These are phyloP conservation scores for Percopsis omiscomaycus DNA, from an alignment of 2,797 vertebrate genomes.

Conservation along the genomic window DNA sequence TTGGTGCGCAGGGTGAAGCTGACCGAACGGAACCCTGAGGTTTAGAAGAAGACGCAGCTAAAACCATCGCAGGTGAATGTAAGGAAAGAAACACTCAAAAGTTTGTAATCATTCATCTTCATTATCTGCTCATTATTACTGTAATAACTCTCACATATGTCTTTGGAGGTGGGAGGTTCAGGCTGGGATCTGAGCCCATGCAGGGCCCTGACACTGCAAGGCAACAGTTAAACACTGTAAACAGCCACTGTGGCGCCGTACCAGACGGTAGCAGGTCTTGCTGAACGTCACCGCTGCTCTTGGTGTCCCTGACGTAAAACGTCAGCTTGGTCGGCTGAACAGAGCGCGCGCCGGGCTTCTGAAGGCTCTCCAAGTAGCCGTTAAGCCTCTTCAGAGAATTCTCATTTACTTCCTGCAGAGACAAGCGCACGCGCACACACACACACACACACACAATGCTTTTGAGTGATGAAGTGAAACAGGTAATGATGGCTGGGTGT, in stretches of 20 bases:
- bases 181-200: no score
- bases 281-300: constrained; percentile 60
- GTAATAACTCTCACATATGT: no score
- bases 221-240: not conserved
- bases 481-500: no score
- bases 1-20: constrained; percentile 87
- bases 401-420: constrained; percentile 91
- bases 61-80: no score
- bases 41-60: constrained; percentile 14
- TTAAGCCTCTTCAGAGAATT: constrained; percentile 94
- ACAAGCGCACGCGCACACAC: not conserved
- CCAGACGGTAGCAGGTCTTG: constrained; percentile 70
- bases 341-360: constrained; percentile 82
- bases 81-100: no score
- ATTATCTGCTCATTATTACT: no score
- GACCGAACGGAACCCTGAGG: constrained; percentile 88
- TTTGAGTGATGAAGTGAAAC: not conserved
- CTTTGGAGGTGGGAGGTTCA: no score
- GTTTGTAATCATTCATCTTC: no score
- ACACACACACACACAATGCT: not conserved
- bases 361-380: constrained; percentile 91
- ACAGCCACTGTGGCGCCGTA: constrained; percentile 42
- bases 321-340: constrained; percentile 87
- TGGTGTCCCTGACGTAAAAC: constrained; percentile 90
- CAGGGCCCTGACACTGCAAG: no score